Evolutionary conservation across 2,113 vertebrate species (phyloP).

Genomic region (Barbus barbus): DNA sequence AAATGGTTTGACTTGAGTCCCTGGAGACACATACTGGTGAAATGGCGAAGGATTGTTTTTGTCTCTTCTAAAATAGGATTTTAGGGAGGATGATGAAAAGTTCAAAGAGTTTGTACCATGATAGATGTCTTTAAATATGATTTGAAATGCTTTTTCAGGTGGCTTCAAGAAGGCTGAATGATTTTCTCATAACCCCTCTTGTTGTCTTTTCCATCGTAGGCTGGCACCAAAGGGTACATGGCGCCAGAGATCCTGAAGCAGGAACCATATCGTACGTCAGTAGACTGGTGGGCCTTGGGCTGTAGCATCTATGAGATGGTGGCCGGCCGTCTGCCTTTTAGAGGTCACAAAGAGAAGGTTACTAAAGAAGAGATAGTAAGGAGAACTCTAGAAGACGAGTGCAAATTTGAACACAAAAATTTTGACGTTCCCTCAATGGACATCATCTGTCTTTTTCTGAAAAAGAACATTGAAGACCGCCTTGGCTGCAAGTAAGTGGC

Average conservation of each 20-base stretch:
- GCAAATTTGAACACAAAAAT: constrained; percentile 76
- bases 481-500: constrained; percentile 83
- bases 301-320: constrained; percentile 91
- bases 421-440: constrained; percentile 81
- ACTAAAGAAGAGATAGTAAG: constrained; percentile 81
- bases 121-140: background rate
- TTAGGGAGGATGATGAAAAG: background rate
- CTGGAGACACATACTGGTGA: background rate
- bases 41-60: background rate
- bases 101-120: background rate
- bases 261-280: constrained; percentile 79
- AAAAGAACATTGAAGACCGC: constrained; percentile 77
- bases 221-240: constrained; percentile 91
- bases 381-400: constrained; percentile 84
- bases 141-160: background rate
- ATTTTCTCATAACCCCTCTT: background rate
- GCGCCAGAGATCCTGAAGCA: constrained; percentile 87
- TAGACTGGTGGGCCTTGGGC: constrained; percentile 91
- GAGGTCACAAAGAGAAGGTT: constrained; percentile 85
- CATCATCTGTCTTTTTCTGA: constrained; percentile 81
- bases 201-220: constrained; percentile 65
- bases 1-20: background rate
- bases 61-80: background rate
- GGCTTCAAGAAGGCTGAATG: background rate
- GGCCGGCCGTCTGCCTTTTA: constrained; percentile 84